A percentile compares a stretch with the other conserved stretches of the same genome.
Conservation (phyloP, 2,797 vertebrate species). For the Trachops cirrhosus region DNA sequence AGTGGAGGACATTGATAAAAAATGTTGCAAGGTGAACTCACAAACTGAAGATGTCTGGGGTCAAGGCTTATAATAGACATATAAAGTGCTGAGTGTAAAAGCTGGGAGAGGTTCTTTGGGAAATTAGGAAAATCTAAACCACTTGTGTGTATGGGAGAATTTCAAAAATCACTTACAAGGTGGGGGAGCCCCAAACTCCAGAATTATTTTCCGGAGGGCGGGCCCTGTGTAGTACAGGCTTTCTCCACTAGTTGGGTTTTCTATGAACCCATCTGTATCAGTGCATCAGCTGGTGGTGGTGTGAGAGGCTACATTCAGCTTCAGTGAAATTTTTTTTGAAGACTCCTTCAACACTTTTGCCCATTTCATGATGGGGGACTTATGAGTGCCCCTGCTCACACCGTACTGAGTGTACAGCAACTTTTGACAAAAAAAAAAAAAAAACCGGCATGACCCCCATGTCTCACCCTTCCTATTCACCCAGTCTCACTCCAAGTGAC, state of each 20-base stretch:
- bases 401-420: not conserved
- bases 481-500: not conserved
- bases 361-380: not conserved
- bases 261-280: not conserved
- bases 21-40: not conserved
- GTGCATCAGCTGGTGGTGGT: not conserved
- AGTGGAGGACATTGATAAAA: not conserved
- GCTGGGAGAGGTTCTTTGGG: not conserved
- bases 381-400: not conserved
- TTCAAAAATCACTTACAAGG: not conserved
- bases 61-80: not conserved
- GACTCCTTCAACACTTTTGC: not conserved
- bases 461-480: not conserved
- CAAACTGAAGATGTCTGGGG: not conserved
- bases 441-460: not conserved
- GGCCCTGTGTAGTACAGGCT: not conserved
- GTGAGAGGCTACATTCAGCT: not conserved
- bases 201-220: not conserved
- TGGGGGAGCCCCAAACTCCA: not conserved
- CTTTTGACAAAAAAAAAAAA: not conserved
- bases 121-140: conserved; percentile 9
- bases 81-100: not conserved
- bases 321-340: not conserved
- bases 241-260: not conserved
- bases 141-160: not conserved